phyloP scores from a whole-genome alignment of 2,888 invertebrate species.

The Stenurella melanura region DNA sequence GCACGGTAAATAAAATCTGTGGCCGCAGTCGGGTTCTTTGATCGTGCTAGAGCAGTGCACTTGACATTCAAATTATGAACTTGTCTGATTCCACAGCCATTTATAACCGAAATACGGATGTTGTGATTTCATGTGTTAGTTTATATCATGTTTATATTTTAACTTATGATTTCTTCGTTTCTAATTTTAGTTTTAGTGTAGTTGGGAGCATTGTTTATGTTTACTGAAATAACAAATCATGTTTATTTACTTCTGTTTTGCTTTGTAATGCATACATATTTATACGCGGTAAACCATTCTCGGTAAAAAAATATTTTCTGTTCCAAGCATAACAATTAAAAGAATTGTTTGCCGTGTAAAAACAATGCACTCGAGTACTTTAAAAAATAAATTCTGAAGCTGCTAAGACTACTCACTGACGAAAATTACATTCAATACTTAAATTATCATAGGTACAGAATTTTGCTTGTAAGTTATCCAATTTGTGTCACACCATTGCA shows the following conservation, averaged over 20 bases:
- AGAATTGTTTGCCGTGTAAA: not conserved
- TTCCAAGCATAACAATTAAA: not conserved
- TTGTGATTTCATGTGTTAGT: slow-evolving; percentile 40
- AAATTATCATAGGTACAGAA: too few species aligned
- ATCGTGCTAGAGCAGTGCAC: slow-evolving; percentile 32
- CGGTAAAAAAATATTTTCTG: not conserved
- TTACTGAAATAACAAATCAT: slow-evolving; percentile 18
- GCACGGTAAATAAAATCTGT: slow-evolving; percentile 31
- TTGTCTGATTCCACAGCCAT: slow-evolving; percentile 27
- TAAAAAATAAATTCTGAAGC: too few species aligned
- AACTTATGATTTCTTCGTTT: slow-evolving; percentile 19
- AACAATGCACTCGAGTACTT: not conserved
- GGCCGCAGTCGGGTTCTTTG: slow-evolving; percentile 26
- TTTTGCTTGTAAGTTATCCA: too few species aligned
- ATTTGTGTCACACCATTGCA: too few species aligned
- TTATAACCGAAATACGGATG: slow-evolving; percentile 35
- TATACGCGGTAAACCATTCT: not conserved
- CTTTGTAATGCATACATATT: not conserved
- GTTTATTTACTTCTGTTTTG: slow-evolving; percentile 23
- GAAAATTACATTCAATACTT: too few species aligned
- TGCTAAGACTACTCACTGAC: too few species aligned
- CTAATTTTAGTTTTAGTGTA: slow-evolving; percentile 30
- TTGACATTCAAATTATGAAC: slow-evolving; percentile 44
- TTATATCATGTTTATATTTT: slow-evolving; percentile 30
- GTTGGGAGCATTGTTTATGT: slow-evolving; percentile 19